Percentiles rank a stretch among this genome's conserved stretches.
phyloP scores from a whole-genome alignment of 2,113 vertebrate genomes.

The Geothlypis trichas region DNA sequence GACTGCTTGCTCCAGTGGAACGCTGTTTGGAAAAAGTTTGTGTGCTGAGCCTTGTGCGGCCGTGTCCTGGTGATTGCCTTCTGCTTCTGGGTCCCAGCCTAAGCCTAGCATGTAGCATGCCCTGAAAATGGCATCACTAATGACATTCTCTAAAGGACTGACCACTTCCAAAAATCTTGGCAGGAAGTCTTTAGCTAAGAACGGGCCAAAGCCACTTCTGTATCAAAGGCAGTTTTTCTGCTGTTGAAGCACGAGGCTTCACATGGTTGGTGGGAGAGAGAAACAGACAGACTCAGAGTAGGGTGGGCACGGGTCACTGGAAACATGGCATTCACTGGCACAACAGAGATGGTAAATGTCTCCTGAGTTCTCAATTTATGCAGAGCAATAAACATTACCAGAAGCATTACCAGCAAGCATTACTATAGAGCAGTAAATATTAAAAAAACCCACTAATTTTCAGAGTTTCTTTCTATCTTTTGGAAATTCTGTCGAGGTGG shows the following conservation, averaged over 20 bases:
- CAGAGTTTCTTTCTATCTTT: neutral
- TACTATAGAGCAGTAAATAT: neutral
- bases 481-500: neutral
- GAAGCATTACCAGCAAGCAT: neutral
- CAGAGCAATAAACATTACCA: neutral
- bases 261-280: neutral
- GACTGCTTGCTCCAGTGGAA: neutral
- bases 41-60: neutral
- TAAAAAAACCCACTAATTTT: neutral
- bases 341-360: neutral
- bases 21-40: neutral
- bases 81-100: neutral
- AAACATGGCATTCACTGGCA: neutral
- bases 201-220: neutral
- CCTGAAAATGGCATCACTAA: neutral
- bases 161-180: neutral
- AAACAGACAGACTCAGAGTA: neutral
- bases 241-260: neutral
- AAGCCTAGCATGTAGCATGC: neutral
- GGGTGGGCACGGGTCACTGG: neutral
- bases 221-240: neutral
- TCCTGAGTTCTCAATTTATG: neutral
- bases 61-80: neutral
- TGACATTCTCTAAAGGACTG: neutral
- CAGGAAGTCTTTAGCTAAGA: neutral